Evolutionary conservation across 2,888 invertebrate species (phyloP), one percentile per base, ranked within the genome.

Genomic region (Nymphalis polychloros): DNA sequence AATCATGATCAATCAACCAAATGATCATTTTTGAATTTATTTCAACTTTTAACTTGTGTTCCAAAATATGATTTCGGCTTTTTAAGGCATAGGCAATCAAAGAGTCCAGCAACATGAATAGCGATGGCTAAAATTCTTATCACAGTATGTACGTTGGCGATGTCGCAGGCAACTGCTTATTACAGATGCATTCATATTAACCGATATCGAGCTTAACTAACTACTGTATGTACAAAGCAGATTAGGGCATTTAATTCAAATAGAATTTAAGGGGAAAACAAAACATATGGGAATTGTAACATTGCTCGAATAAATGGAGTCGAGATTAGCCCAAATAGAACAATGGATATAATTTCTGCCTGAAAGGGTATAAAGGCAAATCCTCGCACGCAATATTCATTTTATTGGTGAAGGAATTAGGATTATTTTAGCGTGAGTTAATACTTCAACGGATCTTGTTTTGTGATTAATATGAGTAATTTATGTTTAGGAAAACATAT

Each of bases 271-370:
- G 63, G 59, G 52, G 65, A 48, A 63, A 69, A 63, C 71, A 60
- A 66, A 66, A 66, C 66, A 52, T 60, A 49, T 63, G 71, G 63
- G 69, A 69, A 69, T 69, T 60, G 64, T 65, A 53, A 46, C 63
- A 66, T 50, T 53, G 61, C 50, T 31, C 63, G 31, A 63, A 65
- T 63, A 71, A 71, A 69, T 63, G 63, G 49, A 71, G 55, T 59
- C 55, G 63, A 68, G 66, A 71, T 71, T 69, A 69, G 59, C 31
- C 57, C 20, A 62, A 61, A 71, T 48, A 66, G 66, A 71, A 71
- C 71, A 69, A 71, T 71, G 65, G 48, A 47, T 52, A 59, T 67
- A 67, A 66, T 67, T 67, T 53, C 60, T 60, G 53, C 23, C 19
- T 27, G 60, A 63, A 62, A 53, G 59, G 48, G 47, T 50, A 17